Conservation (phyloP, 2,797 vertebrate genomes). For the Crossoptilon crossoptilon region DNA sequence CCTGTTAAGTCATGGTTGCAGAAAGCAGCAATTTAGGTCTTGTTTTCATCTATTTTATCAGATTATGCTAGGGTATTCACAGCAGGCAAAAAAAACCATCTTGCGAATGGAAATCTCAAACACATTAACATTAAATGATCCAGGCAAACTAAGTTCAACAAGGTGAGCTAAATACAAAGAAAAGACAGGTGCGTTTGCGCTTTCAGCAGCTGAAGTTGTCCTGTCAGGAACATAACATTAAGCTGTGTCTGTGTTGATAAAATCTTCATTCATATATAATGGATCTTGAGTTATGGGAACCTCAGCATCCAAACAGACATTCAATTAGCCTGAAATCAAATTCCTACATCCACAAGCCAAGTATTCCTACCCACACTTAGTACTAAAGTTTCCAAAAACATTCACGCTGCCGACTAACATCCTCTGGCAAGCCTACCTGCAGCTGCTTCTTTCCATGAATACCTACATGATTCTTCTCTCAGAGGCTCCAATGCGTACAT, state of each 20-base stretch:
- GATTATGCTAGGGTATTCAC: neutral
- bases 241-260: neutral
- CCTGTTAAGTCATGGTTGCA: neutral
- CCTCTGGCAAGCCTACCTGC: neutral
- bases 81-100: neutral
- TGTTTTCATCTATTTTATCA: neutral
- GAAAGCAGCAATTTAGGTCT: neutral
- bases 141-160: neutral
- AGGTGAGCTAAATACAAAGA: neutral
- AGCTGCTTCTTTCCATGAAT: slow-evolving; percentile 25
- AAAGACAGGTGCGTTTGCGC: neutral
- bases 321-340: neutral
- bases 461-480: neutral
- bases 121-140: neutral
- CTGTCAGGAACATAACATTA: neutral
- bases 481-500: neutral
- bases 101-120: neutral
- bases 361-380: neutral
- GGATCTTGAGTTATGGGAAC: neutral
- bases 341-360: neutral
- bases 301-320: neutral
- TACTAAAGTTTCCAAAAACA: neutral
- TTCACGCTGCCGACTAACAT: neutral
- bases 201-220: neutral
- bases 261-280: neutral